These are phyloP conservation scores for Epizoanthus scotinus DNA, from an alignment of 92 coral and sea anemone genomes.

Conservation along the genomic window DNA sequence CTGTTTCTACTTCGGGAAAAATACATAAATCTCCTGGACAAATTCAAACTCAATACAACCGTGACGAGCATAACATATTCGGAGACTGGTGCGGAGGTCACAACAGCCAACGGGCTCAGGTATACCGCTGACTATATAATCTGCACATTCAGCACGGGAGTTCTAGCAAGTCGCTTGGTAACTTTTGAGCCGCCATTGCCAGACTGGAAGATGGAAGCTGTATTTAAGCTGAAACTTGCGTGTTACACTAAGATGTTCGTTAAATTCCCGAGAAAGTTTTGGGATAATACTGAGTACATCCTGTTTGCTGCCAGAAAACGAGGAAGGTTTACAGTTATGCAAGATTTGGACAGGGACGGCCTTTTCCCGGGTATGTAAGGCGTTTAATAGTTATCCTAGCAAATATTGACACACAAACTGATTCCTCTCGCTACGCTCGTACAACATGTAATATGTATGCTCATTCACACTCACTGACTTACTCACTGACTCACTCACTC, in stretches of 20 bases:
- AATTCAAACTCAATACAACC: conserved; percentile 49
- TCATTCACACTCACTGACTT: no score
- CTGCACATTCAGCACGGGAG: conserved; percentile 90
- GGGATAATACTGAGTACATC: conserved; percentile 79
- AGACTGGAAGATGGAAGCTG: conserved; percentile 70
- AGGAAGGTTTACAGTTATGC: conserved; percentile 55
- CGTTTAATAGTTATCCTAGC: no score
- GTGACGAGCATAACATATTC: conserved; percentile 51
- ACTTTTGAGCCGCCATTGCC: conserved; percentile 78
- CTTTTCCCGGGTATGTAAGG: conserved; percentile 40
- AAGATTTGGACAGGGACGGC: conserved; percentile 38
- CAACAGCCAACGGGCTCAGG: conserved; percentile 54
- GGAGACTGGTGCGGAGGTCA: conserved; percentile 53
- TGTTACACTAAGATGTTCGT: conserved; percentile 76
- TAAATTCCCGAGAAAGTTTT: conserved; percentile 71
- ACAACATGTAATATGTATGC: no score
- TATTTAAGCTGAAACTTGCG: conserved; percentile 60
- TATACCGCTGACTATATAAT: conserved; percentile 78
- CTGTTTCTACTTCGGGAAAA: conserved; percentile 43
- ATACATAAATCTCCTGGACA: conserved; percentile 45
- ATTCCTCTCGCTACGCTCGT: no score
- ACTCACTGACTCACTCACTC: no score
- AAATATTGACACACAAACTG: no score
- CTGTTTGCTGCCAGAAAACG: conserved; percentile 49
- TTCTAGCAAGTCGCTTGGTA: conserved; percentile 68